Conservation (phyloP, 2,797 vertebrate genomes). For the Oreortyx pictus region DNA sequence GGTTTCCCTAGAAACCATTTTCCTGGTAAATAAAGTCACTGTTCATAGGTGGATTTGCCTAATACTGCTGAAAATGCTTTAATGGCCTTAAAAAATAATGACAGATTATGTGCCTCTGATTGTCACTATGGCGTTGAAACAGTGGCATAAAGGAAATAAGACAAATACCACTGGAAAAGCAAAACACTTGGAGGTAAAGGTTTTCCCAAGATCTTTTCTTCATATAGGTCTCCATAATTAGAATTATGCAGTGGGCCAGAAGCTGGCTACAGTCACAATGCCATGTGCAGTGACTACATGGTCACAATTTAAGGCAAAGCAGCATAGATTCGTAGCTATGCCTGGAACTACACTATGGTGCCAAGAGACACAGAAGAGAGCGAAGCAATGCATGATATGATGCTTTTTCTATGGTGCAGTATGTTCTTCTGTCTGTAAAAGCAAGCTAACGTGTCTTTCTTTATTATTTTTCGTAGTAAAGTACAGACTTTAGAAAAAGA, state of each 20-base stretch:
- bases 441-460: neutral
- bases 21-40: conserved; percentile 41
- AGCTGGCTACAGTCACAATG: neutral
- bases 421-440: neutral
- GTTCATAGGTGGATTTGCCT: neutral
- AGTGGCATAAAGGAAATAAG: neutral
- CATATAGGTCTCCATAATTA: neutral
- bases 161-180: neutral
- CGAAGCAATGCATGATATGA: neutral
- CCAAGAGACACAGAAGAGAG: neutral
- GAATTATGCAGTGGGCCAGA: neutral
- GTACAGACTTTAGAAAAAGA: neutral
- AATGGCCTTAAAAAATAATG: conserved; percentile 27
- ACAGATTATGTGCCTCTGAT: neutral
- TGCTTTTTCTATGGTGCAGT: neutral
- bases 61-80: conserved; percentile 33
- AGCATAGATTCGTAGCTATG: accelerated
- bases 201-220: neutral
- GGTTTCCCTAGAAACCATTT: conserved; percentile 67
- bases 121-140: neutral
- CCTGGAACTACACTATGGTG: neutral
- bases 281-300: accelerated
- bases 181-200: neutral
- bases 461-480: neutral
- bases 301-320: neutral